phyloP scores from a whole-genome alignment of 2,113 vertebrate genomes.

The Brachyistius frenatus region DNA sequence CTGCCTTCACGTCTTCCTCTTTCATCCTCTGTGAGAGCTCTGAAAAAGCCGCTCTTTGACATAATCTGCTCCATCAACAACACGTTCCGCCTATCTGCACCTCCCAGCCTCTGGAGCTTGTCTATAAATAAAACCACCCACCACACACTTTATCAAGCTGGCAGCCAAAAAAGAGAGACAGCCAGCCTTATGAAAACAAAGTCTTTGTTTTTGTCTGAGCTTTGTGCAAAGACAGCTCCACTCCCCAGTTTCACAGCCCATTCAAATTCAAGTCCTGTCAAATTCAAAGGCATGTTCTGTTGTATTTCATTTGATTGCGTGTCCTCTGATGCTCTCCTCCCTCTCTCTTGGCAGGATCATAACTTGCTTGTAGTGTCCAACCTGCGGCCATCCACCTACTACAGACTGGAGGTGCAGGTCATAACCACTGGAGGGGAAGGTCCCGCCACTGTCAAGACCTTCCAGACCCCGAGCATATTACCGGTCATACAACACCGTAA shows the following conservation, averaged over 20 bases:
- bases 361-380: constrained; percentile 89
- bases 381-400: constrained; percentile 90
- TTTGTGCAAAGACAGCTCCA: constrained; percentile 45
- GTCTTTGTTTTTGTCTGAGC: constrained; percentile 76
- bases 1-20: constrained; percentile 67
- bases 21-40: constrained; percentile 70
- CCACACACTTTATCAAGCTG: constrained; percentile 70
- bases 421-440: constrained; percentile 91
- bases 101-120: constrained; percentile 74
- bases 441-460: constrained; percentile 90
- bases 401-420: constrained; percentile 93
- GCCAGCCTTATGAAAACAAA: constrained; percentile 70
- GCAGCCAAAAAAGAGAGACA: constrained; percentile 58
- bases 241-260: constrained; percentile 38
- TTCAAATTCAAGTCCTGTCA: constrained; percentile 51
- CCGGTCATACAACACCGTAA: constrained; percentile 87
- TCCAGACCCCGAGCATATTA: constrained; percentile 88
- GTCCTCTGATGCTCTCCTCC: constrained; percentile 27
- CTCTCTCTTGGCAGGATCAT: constrained; percentile 84
- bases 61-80: constrained; percentile 83
- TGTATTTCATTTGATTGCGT: constrained; percentile 63
- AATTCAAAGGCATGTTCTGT: constrained; percentile 33
- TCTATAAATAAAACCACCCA: constrained; percentile 82
- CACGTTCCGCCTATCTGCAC: constrained; percentile 78
- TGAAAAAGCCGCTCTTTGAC: constrained; percentile 72